These are phyloP conservation scores for Lateolabrax maculatus DNA, from an alignment of 2,797 vertebrate species.

Conservation along the genomic window DNA sequence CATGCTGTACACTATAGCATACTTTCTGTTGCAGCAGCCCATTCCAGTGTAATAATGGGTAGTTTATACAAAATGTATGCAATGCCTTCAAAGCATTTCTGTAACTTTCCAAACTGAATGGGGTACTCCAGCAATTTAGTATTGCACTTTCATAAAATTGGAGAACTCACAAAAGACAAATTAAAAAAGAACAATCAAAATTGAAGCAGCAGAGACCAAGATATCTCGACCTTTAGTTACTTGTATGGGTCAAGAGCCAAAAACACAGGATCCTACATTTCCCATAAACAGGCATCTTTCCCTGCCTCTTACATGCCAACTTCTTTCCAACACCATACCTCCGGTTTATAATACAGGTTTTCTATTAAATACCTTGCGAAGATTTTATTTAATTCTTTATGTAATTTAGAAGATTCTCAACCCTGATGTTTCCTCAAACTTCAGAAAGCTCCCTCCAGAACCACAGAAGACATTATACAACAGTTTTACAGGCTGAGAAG, in stretches of 20 bases:
- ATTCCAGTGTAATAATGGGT: neutral
- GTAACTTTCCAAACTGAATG: neutral
- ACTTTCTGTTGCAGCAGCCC: neutral
- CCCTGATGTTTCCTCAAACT: neutral
- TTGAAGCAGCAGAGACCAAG: neutral
- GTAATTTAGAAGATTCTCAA: no score
- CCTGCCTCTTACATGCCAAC: no score
- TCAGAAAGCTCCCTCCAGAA: neutral
- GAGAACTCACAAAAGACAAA: neutral
- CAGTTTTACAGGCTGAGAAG: neutral
- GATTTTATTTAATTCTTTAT: no score
- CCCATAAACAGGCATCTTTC: no score
- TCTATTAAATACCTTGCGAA: neutral
- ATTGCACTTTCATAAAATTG: neutral
- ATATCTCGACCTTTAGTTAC: neutral
- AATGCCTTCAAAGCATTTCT: neutral
- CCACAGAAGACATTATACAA: neutral
- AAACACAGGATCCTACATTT: neutral
- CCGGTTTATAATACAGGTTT: neutral
- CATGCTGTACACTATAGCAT: neutral
- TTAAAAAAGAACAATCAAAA: neutral
- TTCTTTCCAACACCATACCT: neutral
- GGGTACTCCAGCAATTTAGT: neutral
- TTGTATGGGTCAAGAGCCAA: neutral
- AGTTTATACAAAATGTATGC: neutral